These are phyloP conservation scores for Drosophila saltans DNA, from an alignment of 1,140 invertebrate genomes.

Conservation along the genomic window DNA sequence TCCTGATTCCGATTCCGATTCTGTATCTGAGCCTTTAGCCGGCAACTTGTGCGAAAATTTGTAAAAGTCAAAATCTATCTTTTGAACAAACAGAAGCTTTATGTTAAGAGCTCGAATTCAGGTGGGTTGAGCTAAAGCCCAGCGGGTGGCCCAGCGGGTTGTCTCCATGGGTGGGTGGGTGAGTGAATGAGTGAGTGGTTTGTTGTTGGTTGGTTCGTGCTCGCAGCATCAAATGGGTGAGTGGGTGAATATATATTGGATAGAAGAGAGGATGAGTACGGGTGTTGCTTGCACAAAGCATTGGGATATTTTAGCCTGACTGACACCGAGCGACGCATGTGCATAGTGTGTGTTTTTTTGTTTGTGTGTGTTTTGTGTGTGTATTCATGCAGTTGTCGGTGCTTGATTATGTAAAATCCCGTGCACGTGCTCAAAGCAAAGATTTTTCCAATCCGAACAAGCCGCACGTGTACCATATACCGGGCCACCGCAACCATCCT, in stretches of 20 bases:
- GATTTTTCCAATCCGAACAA: constrained; percentile 78
- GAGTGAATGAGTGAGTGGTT: constrained; percentile 2
- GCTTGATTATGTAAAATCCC: constrained; percentile 80
- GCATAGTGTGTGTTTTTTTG: constrained; percentile 19
- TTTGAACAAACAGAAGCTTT: constrained; percentile 66
- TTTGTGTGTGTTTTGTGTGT: constrained; percentile 28
- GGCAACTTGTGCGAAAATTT: constrained; percentile 76
- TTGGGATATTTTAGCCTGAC: constrained; percentile 60
- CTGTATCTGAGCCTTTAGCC: constrained; percentile 22
- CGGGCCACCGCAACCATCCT: constrained; percentile 24
- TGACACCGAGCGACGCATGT: constrained; percentile 39
- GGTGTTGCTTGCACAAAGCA: constrained; percentile 38
- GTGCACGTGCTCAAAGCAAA: constrained; percentile 80
- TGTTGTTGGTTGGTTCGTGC: constrained; percentile 3
- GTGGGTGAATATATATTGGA: constrained; percentile 5
- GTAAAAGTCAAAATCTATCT: constrained; percentile 82
- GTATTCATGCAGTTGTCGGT: constrained; percentile 57
- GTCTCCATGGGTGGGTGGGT: constrained; percentile 21
- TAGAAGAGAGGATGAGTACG: constrained; percentile 16
- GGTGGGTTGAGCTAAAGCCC: constrained; percentile 53
- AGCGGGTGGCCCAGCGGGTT: constrained; percentile 25
- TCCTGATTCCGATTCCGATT: constrained; percentile 7
- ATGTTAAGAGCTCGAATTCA: constrained; percentile 43
- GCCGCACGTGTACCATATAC: constrained; percentile 59
- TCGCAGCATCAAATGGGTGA: constrained; percentile 11